phyloP scores from a whole-genome alignment of 2,113 vertebrate species.

The Panthera tigris region DNA sequence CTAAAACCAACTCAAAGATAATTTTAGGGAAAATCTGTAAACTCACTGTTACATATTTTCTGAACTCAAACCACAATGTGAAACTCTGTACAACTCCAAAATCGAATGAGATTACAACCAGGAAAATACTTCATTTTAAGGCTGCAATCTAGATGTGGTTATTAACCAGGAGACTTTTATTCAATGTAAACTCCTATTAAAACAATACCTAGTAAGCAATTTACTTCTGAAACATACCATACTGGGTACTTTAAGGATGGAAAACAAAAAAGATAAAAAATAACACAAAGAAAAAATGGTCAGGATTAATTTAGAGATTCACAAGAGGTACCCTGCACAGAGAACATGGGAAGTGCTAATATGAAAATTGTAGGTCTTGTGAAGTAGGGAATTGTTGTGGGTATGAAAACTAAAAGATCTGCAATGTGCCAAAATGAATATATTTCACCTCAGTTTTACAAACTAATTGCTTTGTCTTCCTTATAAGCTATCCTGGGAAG shows the following conservation, averaged over 20 bases:
- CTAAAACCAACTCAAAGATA: slow-evolving; percentile 24
- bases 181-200: neutral
- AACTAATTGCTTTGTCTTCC: neutral
- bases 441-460: neutral
- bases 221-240: neutral
- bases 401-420: neutral
- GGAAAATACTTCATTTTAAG: slow-evolving; percentile 3
- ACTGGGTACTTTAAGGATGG: neutral
- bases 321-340: neutral
- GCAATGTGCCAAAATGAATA: neutral
- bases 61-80: slow-evolving; percentile 5
- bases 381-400: neutral
- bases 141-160: neutral
- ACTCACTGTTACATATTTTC: neutral
- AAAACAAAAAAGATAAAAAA: neutral
- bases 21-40: slow-evolving; percentile 5
- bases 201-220: neutral
- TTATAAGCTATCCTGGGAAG: neutral
- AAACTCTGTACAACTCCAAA: neutral
- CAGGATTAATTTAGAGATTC: neutral
- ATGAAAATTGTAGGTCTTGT: neutral
- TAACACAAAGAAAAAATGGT: neutral
- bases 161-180: neutral
- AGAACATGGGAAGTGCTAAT: neutral
- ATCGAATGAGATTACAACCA: neutral